Percentiles rank a stretch among this genome's conserved stretches.
These are phyloP conservation scores for Heliopora coerulea DNA, from an alignment of 92 coral and sea anemone genomes.

Conservation along the genomic window DNA sequence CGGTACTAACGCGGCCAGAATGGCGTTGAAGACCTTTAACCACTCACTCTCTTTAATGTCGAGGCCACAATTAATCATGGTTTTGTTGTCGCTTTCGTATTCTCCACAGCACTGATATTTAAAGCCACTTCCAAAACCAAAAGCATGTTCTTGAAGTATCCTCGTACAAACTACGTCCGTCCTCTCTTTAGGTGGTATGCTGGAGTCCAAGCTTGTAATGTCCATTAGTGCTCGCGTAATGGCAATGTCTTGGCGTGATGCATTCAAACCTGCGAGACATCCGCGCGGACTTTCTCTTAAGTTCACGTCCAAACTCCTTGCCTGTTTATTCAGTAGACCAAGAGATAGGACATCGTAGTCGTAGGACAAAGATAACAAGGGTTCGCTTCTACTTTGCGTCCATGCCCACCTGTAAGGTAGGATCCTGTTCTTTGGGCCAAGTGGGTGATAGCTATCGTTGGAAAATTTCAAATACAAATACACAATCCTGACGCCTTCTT, in stretches of 20 bases:
- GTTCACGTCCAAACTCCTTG: slow-evolving; percentile 31
- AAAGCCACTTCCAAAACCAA: slow-evolving; percentile 52
- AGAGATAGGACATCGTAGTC: slow-evolving; percentile 58
- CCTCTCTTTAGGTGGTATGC: background rate
- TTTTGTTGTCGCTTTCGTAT: background rate
- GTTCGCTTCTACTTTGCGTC: slow-evolving; percentile 47
- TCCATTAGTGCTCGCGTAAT: slow-evolving; percentile 41
- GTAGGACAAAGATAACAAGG: slow-evolving; percentile 40
- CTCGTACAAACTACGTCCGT: slow-evolving; percentile 50
- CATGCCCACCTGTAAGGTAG: slow-evolving; percentile 50
- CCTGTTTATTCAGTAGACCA: slow-evolving; percentile 50
- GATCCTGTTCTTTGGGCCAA: slow-evolving; percentile 37
- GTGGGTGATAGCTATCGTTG: slow-evolving; percentile 42
- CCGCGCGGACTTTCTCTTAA: slow-evolving; percentile 10
- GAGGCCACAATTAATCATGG: slow-evolving; percentile 28
- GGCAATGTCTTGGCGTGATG: slow-evolving; percentile 42
- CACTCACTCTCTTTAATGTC: slow-evolving; percentile 44
- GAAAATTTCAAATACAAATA: slow-evolving; percentile 34
- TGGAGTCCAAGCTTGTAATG: background rate
- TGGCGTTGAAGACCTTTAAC: slow-evolving; percentile 45
- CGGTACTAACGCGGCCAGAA: slow-evolving; percentile 28
- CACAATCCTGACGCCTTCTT: slow-evolving; percentile 51
- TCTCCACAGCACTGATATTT: slow-evolving; percentile 49
- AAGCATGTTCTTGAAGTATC: slow-evolving; percentile 43
- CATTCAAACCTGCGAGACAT: slow-evolving; percentile 37